Evolutionary conservation across 2,797 vertebrate species (phyloP).

Genomic region (Lagothrix lagotricha): DNA sequence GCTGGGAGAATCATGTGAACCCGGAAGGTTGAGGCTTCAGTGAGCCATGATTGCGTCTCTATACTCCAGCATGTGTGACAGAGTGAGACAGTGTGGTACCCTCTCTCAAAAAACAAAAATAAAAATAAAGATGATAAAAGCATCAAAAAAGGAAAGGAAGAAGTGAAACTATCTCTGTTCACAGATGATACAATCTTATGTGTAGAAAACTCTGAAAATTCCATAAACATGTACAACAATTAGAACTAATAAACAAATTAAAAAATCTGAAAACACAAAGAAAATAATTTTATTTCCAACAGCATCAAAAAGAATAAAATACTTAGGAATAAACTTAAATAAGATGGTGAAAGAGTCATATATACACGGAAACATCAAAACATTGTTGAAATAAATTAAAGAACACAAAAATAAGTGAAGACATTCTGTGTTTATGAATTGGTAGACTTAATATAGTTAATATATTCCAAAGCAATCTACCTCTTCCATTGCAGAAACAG

Average conservation of each 20-base stretch:
- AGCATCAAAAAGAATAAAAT: neutral
- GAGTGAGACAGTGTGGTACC: neutral
- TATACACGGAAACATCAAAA: neutral
- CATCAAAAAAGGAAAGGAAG: neutral
- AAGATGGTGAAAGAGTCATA: neutral
- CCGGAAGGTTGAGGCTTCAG: neutral
- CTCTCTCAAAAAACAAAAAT: neutral
- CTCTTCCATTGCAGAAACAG: neutral
- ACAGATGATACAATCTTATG: neutral
- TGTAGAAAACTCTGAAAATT: neutral
- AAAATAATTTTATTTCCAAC: neutral
- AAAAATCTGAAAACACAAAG: neutral
- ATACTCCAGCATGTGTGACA: neutral
- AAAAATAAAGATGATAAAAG: neutral
- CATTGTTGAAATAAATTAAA: neutral
- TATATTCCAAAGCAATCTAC: neutral
- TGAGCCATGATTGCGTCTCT: neutral
- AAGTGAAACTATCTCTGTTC: neutral
- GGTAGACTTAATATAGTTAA: neutral
- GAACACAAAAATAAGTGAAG: neutral
- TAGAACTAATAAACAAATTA: neutral
- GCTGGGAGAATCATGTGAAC: neutral
- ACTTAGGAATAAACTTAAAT: neutral
- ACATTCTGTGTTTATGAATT: neutral
- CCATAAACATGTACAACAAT: neutral